Conservation (phyloP, 2,888 invertebrate genomes). For the Scaptomyza parva region DNA sequence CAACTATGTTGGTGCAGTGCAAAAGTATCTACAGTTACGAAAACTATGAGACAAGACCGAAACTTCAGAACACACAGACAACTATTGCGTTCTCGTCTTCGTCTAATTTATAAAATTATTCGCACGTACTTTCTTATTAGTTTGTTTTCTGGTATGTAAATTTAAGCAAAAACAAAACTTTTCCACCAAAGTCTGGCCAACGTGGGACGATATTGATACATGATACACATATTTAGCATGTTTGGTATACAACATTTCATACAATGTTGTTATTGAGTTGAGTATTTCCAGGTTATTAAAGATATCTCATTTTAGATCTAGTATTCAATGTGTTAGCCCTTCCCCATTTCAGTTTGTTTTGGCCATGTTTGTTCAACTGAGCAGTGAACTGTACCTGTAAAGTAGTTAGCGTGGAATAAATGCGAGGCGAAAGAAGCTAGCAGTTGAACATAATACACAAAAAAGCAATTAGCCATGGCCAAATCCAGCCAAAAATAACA, state of each 20-base stretch:
- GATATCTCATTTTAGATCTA: too few species aligned
- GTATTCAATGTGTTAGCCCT: too few species aligned
- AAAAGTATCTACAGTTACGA: conserved; percentile 47
- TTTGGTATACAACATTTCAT: too few species aligned
- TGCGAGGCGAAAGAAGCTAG: conserved; percentile 9
- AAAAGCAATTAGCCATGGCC: conserved; percentile 69
- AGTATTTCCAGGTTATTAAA: too few species aligned
- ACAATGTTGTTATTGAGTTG: not conserved
- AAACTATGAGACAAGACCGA: conserved; percentile 15
- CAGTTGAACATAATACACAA: conserved; percentile 34
- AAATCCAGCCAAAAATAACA: conserved; percentile 45
- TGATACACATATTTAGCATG: not conserved
- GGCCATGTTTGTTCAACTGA: not conserved
- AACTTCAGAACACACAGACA: too few species aligned
- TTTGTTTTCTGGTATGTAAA: conserved; percentile 65
- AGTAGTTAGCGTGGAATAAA: conserved; percentile 1
- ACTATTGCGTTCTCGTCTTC: conserved; percentile 30
- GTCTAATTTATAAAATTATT: conserved; percentile 76
- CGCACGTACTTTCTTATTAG: conserved; percentile 75
- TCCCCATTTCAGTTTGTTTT: too few species aligned
- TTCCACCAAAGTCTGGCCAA: conserved; percentile 25
- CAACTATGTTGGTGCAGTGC: conserved; percentile 14
- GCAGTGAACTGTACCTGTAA: conserved; percentile 9
- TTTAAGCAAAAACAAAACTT: conserved; percentile 43
- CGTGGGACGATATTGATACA: conserved; percentile 24